Conservation (phyloP, 2,888 invertebrate genomes). For the Temnothorax unifasciatus region DNA sequence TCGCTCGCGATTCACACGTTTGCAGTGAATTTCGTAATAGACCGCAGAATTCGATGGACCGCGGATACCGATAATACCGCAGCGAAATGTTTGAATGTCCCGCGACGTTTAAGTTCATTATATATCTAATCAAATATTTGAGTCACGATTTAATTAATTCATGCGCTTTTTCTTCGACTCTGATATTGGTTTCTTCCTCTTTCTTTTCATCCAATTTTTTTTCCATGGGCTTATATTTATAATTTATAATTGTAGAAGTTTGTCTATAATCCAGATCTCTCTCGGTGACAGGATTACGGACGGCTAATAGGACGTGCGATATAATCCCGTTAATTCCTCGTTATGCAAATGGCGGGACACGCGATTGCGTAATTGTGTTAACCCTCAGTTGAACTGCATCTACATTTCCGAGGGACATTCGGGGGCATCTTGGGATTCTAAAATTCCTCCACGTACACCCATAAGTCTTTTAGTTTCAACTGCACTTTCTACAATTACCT, state of each 20-base stretch:
- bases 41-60: conserved; percentile 1
- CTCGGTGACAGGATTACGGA: conserved; percentile 39
- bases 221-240: not conserved
- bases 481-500: conserved; percentile 49
- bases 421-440: not conserved
- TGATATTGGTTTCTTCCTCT: not conserved
- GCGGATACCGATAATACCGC: conserved; percentile 3
- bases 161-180: not conserved
- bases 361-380: conserved; percentile 50
- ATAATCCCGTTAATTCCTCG: conserved; percentile 50
- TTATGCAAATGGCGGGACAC: conserved; percentile 47
- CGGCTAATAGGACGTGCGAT: conserved; percentile 41
- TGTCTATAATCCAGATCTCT: conserved; percentile 26
- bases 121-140: not conserved
- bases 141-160: not conserved
- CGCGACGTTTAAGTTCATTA: not conserved
- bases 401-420: not conserved
- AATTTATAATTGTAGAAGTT: not conserved
- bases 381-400: conserved; percentile 40
- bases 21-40: conserved; percentile 17
- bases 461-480: conserved; percentile 41
- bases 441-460: conserved; percentile 31
- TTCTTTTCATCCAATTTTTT: not conserved
- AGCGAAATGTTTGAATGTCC: not conserved
- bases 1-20: not conserved